phyloP scores from a whole-genome alignment of 1,140 invertebrate genomes.

The Harpegnathos saltator region DNA sequence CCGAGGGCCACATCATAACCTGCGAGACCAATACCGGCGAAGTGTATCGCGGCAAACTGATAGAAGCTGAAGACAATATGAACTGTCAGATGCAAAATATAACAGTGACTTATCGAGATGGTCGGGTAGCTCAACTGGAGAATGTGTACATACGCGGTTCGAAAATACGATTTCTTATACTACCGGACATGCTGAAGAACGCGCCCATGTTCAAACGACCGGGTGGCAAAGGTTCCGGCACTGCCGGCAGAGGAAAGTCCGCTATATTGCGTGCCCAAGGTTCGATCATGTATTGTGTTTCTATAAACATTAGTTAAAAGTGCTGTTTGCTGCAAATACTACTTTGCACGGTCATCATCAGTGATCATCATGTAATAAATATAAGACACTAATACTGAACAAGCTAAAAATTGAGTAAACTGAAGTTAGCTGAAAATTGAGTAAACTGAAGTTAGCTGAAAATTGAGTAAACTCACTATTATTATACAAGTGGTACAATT shows the following conservation, averaged over 20 bases:
- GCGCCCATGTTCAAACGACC: conserved; percentile 99
- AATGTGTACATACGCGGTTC: conserved; percentile 99
- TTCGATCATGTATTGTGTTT: conserved; percentile 80
- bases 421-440: no score
- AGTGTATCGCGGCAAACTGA: conserved; percentile 98
- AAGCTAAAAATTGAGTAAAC: no score
- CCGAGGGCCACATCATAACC: conserved; percentile 99
- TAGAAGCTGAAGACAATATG: conserved; percentile 99
- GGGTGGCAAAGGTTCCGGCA: conserved; percentile 91
- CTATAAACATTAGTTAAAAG: no score
- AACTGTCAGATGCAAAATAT: conserved; percentile 98
- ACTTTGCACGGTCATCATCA: no score
- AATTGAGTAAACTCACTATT: no score
- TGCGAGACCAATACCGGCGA: conserved; percentile 99
- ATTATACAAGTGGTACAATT: no score
- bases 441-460: no score
- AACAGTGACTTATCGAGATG: conserved; percentile 97
- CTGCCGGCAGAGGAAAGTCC: conserved; percentile 96
- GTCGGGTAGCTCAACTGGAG: conserved; percentile 96
- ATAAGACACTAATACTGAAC: no score
- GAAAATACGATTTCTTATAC: conserved; percentile 98
- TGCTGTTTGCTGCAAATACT: no score
- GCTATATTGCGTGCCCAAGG: conserved; percentile 98
- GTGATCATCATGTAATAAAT: no score
- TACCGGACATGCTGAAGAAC: conserved; percentile 99